Evolutionary conservation across 1,140 invertebrate species (phyloP).

Genomic region (Delia radicum): DNA sequence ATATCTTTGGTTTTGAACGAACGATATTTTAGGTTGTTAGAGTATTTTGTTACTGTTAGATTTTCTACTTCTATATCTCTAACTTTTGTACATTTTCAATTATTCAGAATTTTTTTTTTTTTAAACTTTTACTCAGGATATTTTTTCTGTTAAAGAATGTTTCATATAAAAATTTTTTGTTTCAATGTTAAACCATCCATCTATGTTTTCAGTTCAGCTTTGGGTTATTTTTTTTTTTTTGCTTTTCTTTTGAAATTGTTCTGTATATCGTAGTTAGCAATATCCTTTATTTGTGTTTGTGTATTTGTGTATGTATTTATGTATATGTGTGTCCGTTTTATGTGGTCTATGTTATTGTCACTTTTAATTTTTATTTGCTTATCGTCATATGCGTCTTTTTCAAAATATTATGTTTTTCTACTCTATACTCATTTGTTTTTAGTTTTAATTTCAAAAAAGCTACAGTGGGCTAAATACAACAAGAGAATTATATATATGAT

Average conservation of each 20-base stretch:
- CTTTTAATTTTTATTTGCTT: conserved; percentile 20
- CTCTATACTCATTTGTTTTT: not conserved
- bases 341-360: conserved; percentile 13
- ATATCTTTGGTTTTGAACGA: not conserved
- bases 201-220: not conserved
- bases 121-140: not conserved
- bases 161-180: not conserved
- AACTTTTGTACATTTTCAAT: not conserved
- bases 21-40: not conserved
- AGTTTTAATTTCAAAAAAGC: not conserved
- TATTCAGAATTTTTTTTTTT: not conserved
- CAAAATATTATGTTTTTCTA: not conserved
- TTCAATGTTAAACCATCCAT: not conserved
- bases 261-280: not conserved
- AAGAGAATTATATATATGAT: no score
- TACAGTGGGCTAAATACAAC: no score
- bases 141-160: no score
- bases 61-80: not conserved
- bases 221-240: not conserved
- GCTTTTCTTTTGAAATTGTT: no score
- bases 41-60: not conserved
- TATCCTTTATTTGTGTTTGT: not conserved
- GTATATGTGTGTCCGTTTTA: not conserved
- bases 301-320: not conserved
- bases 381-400: not conserved